A percentile compares a stretch with the other conserved stretches of the same genome.
Evolutionary conservation across 2,888 invertebrate genomes (phyloP).

Genomic region (Gari tellinella): DNA sequence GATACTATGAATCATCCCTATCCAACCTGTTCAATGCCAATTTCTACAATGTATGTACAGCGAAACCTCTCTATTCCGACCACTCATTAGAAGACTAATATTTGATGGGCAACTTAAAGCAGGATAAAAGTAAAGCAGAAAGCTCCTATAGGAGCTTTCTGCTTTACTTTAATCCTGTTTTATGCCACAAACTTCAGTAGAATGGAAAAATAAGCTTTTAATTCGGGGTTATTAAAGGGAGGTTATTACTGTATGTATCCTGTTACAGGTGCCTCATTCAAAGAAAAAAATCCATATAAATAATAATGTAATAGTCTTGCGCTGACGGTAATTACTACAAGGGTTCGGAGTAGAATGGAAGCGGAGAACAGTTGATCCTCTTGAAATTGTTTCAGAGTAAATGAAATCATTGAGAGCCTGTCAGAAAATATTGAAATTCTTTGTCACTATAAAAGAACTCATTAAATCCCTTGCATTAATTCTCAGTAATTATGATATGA

Average conservation of each 20-base stretch:
- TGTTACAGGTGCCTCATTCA: constrained; percentile 34
- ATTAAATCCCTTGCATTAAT: not conserved
- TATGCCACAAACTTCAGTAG: too few relatives aligned
- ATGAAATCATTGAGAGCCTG: constrained; percentile 29
- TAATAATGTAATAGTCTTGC: constrained; percentile 10
- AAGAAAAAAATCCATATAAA: constrained; percentile 24
- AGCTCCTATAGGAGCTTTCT: too few relatives aligned
- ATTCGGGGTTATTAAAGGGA: constrained; percentile 1
- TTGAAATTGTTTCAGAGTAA: constrained; percentile 22
- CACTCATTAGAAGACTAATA: too few relatives aligned
- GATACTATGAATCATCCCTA: too few relatives aligned
- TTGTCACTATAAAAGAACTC: not conserved
- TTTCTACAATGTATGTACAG: too few relatives aligned
- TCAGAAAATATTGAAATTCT: constrained; percentile 3
- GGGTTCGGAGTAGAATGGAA: constrained; percentile 5
- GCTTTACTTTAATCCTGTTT: too few relatives aligned
- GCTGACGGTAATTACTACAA: not conserved
- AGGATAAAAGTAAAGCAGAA: too few relatives aligned
- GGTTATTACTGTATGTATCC: constrained; percentile 19
- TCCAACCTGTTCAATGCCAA: too few relatives aligned
- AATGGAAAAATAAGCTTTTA: too few relatives aligned
- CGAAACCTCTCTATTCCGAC: too few relatives aligned
- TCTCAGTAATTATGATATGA: too few relatives aligned
- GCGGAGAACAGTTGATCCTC: constrained; percentile 15
- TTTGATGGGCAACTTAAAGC: too few relatives aligned